Percentiles rank a stretch among this genome's conserved stretches.
phyloP scores from a whole-genome alignment of 2,888 invertebrate species.

The Hoplodrina ambigua region DNA sequence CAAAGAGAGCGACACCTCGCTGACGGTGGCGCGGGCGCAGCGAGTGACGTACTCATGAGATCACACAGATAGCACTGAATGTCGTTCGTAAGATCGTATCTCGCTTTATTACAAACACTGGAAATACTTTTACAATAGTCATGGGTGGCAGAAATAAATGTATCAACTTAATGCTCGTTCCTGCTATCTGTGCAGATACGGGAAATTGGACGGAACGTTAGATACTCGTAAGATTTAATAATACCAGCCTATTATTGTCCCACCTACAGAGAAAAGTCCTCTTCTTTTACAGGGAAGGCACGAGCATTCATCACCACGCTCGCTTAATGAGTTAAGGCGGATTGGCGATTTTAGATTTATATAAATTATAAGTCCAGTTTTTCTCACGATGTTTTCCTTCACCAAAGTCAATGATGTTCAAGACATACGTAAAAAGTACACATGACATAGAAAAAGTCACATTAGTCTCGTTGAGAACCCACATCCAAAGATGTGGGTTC shows the following conservation, averaged over 20 bases:
- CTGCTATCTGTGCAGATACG: constrained; percentile 25
- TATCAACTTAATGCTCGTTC: constrained; percentile 31
- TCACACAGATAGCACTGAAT: constrained; percentile 59
- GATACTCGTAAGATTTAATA: constrained; percentile 26
- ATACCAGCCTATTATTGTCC: too few species aligned
- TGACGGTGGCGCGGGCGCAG: constrained; percentile 51
- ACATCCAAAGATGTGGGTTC: too few species aligned
- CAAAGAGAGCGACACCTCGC: constrained; percentile 66
- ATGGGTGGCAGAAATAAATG: constrained; percentile 57
- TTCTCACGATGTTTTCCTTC: too few species aligned
- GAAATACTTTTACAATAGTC: constrained; percentile 57
- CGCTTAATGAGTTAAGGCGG: too few species aligned
- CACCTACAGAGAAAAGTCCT: too few species aligned
- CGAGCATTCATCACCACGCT: too few species aligned
- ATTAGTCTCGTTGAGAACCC: too few species aligned
- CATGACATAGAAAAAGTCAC: too few species aligned
- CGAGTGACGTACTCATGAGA: constrained; percentile 48
- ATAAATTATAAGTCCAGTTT: too few species aligned
- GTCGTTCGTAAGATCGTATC: constrained; percentile 63
- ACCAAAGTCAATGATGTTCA: too few species aligned
- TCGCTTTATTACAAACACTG: constrained; percentile 58
- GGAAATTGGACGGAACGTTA: constrained; percentile 33
- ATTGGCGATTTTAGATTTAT: constrained; percentile 1
- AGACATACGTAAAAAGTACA: too few species aligned
- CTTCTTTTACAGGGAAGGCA: too few species aligned